Evolutionary conservation across 1,140 invertebrate species (phyloP).

Genomic region (Tetragonula clypearis): DNA sequence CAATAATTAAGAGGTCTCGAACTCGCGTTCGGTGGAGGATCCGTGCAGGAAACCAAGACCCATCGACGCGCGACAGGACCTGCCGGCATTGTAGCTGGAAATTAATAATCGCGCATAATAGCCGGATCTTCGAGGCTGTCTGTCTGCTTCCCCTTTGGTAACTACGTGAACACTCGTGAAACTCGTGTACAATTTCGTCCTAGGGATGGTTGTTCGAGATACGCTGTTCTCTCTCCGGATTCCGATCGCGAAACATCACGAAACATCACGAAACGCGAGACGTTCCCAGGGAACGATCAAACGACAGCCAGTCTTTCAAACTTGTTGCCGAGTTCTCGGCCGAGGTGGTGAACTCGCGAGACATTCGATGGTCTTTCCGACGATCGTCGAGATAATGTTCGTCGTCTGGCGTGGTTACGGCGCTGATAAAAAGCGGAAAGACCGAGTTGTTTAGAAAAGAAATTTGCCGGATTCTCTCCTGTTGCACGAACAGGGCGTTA

Average conservation of each 20-base stretch:
- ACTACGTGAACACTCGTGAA: conserved; percentile 8
- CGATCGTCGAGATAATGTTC: conserved; percentile 18
- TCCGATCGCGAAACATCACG: background rate
- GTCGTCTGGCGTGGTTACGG: conserved; percentile 52
- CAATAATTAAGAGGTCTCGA: conserved; percentile 58
- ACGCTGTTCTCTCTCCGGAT: background rate
- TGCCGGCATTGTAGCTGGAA: conserved; percentile 56
- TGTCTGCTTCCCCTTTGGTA: background rate
- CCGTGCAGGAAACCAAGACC: conserved; percentile 25
- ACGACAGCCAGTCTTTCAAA: background rate
- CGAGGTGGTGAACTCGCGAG: conserved; percentile 44
- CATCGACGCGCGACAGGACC: conserved; percentile 49
- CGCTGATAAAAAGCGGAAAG: conserved; percentile 47
- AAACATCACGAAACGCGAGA: background rate
- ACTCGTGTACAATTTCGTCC: conserved; percentile 17
- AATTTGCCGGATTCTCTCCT: conserved; percentile 12
- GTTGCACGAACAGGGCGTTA: conserved; percentile 22
- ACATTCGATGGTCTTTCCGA: conserved; percentile 35
- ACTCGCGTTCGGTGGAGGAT: conserved; percentile 36
- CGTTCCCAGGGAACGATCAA: background rate
- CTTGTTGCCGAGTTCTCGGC: conserved; percentile 34
- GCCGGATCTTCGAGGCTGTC: conserved; percentile 50
- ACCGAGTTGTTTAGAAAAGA: conserved; percentile 47
- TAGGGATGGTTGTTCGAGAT: conserved; percentile 25
- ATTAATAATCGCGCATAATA: conserved; percentile 66